These are phyloP conservation scores for Ips nitidus DNA, from an alignment of 1,140 invertebrate species.

Conservation along the genomic window DNA sequence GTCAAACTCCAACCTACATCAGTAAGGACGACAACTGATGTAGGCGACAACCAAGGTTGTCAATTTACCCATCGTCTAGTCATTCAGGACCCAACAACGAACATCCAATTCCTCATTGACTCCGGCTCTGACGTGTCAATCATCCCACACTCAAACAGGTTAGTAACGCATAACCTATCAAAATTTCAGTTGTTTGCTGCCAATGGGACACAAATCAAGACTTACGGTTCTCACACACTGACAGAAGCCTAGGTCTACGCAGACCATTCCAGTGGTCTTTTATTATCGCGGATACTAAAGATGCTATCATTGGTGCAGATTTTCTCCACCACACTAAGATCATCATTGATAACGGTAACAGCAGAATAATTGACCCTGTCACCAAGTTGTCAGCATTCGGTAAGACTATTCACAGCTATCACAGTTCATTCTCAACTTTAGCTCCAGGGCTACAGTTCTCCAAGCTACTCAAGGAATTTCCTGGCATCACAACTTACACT, in stretches of 20 bases:
- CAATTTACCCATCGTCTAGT: constrained; percentile 12
- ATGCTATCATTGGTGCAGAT: constrained; percentile 38
- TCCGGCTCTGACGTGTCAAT: constrained; percentile 16
- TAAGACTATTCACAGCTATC: background rate
- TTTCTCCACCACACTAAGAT: constrained; percentile 7
- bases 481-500: constrained; percentile 1
- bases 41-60: background rate
- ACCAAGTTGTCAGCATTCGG: constrained; percentile 5
- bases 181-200: constrained; percentile 28
- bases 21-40: constrained; percentile 8
- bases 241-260: constrained; percentile 26
- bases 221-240: constrained; percentile 20
- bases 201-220: constrained; percentile 10
- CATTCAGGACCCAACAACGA: background rate
- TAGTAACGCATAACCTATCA: background rate
- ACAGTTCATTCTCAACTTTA: background rate
- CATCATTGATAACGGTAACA: constrained; percentile 7
- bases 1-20: constrained; percentile 4
- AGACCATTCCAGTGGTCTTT: constrained; percentile 30
- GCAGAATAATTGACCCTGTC: background rate
- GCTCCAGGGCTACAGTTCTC: constrained; percentile 3
- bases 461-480: background rate
- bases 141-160: constrained; percentile 7
- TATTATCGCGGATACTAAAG: constrained; percentile 26
- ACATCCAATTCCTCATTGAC: constrained; percentile 17